phyloP scores from a whole-genome alignment of 2,888 invertebrate species.

The Physocephala rufipes region DNA sequence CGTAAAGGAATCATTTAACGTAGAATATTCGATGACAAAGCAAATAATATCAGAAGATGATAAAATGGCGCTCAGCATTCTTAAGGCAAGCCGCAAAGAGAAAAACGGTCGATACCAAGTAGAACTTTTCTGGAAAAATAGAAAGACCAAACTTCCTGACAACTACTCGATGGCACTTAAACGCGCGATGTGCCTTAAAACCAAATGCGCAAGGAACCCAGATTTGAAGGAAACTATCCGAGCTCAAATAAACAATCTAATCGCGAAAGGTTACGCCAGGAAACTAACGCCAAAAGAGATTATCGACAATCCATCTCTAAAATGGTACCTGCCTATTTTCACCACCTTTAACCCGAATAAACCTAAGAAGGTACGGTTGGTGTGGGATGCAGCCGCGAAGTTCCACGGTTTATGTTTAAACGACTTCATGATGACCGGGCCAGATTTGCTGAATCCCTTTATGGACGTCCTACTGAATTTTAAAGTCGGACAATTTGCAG shows the following conservation, averaged over 20 bases:
- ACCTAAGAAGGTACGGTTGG: background rate
- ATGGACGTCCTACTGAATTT: slow-evolving; percentile 32
- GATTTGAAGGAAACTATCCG: background rate
- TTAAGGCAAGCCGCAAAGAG: slow-evolving; percentile 30
- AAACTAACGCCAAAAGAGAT: background rate
- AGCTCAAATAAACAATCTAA: background rate
- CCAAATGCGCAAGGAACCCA: slow-evolving; percentile 8
- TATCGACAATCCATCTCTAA: background rate
- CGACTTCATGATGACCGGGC: slow-evolving; percentile 32
- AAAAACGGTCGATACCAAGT: slow-evolving; percentile 21
- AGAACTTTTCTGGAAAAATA: slow-evolving; percentile 33
- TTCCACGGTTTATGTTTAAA: slow-evolving; percentile 11
- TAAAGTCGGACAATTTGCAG: slow-evolving; percentile 23
- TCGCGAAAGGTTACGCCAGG: background rate
- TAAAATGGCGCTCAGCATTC: slow-evolving; percentile 14
- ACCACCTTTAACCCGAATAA: background rate
- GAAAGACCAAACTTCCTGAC: background rate
- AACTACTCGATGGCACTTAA: slow-evolving; percentile 26
- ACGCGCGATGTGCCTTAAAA: slow-evolving; percentile 23
- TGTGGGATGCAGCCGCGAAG: slow-evolving; percentile 18
- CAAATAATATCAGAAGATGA: slow-evolving; percentile 28
- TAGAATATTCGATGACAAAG: slow-evolving; percentile 17
- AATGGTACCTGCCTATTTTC: slow-evolving; percentile 3
- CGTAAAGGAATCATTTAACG: slow-evolving; percentile 29
- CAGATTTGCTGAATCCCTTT: slow-evolving; percentile 30